Conservation (phyloP, 2,888 invertebrate species). For the Caenorhabditis angaria region DNA sequence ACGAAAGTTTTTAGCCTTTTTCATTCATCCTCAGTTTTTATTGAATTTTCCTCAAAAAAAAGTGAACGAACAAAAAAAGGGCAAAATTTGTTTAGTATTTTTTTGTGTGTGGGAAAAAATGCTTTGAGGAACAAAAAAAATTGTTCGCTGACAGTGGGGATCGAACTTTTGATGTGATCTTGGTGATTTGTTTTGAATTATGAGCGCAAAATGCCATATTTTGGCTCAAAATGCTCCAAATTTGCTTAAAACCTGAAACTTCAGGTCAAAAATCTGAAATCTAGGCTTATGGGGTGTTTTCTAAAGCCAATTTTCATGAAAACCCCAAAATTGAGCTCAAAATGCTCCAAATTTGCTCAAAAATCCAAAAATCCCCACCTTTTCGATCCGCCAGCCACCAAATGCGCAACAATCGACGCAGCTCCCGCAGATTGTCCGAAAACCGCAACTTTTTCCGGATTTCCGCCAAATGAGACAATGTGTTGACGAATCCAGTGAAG, state of each 20-base stretch:
- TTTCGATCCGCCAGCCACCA: constrained; percentile 80
- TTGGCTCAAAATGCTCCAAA: too few relatives aligned
- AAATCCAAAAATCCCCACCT: constrained; percentile 18
- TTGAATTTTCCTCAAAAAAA: not conserved
- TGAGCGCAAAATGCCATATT: too few relatives aligned
- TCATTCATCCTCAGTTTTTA: not conserved
- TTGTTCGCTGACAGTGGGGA: too few relatives aligned
- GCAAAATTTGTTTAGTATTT: not conserved
- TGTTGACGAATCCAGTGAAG: constrained; percentile 93
- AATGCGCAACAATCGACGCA: constrained; percentile 77
- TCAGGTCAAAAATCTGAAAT: too few relatives aligned
- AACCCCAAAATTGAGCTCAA: not conserved
- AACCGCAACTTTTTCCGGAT: constrained; percentile 80
- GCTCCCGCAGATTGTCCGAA: constrained; percentile 96
- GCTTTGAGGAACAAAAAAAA: too few relatives aligned
- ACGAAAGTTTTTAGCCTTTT: not conserved
- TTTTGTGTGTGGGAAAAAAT: not conserved
- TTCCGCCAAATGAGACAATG: constrained; percentile 87
- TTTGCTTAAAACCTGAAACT: too few relatives aligned
- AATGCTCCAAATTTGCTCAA: too few relatives aligned
- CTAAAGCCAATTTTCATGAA: not conserved
- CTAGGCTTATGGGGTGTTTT: not conserved
- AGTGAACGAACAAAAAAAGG: not conserved
- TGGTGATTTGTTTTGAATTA: too few relatives aligned
- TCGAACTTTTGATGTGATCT: too few relatives aligned